A percentile compares a stretch with the other conserved stretches of the same genome.
Evolutionary conservation across 2,888 invertebrate genomes (phyloP).

Genomic region (Lysandra coridon): DNA sequence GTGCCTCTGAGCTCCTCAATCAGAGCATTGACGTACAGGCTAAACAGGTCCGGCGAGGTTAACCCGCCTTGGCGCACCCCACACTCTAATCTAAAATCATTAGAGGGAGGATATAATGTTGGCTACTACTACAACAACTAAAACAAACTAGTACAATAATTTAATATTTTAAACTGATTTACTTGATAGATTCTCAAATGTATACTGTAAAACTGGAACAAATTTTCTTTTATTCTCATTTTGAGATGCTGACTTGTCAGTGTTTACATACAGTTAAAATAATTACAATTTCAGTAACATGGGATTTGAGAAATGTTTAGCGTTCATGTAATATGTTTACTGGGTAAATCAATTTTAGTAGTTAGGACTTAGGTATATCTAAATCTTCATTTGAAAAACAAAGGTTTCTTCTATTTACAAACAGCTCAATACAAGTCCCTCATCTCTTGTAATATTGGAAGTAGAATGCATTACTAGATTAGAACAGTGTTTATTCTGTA

Average conservation of each 20-base stretch:
- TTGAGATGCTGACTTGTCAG: not conserved
- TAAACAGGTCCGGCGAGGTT: too few relatives aligned
- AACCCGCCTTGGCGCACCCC: too few relatives aligned
- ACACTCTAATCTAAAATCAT: too few relatives aligned
- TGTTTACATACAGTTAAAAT: not conserved
- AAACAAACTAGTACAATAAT: too few relatives aligned
- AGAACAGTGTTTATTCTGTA: not conserved
- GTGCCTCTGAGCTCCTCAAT: too few relatives aligned
- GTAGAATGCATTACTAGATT: not conserved
- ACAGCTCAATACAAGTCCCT: not conserved
- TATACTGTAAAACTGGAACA: too few relatives aligned
- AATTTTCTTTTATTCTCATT: not conserved
- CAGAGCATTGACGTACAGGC: too few relatives aligned
- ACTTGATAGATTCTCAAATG: too few relatives aligned
- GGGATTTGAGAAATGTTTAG: not conserved
- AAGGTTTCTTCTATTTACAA: not conserved
- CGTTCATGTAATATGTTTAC: not conserved
- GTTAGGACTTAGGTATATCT: too few relatives aligned
- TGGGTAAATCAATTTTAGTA: not conserved
- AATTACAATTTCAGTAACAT: not conserved
- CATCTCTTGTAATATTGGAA: not conserved
- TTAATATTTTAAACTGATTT: too few relatives aligned
- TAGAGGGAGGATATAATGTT: too few relatives aligned
- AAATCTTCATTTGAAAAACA: not conserved
- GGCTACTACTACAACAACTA: too few relatives aligned